phyloP scores from a whole-genome alignment of 2,113 vertebrate genomes.

The Varanus komodoensis region DNA sequence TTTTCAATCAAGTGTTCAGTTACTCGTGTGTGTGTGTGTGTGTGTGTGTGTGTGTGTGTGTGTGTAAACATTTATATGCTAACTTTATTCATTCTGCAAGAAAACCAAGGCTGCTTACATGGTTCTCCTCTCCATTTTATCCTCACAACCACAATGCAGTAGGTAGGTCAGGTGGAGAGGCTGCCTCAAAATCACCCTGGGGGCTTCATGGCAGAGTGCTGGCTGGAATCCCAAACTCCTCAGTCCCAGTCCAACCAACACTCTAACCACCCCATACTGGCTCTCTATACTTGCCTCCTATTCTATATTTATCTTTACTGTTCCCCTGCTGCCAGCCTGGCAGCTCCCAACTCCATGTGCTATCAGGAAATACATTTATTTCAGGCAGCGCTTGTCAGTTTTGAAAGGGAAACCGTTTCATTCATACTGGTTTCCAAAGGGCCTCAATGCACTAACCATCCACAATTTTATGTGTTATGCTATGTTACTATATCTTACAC shows the following conservation, averaged over 20 bases:
- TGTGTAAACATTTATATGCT: too few species aligned
- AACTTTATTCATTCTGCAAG: too few species aligned
- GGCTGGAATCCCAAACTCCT: too few species aligned
- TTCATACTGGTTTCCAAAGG: slow-evolving; percentile 52
- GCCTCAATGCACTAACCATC: slow-evolving; percentile 54
- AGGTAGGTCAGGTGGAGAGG: too few species aligned
- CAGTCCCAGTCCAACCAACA: too few species aligned
- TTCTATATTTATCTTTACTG: slow-evolving; percentile 37
- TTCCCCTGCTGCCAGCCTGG: slow-evolving; percentile 12
- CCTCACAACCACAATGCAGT: too few species aligned
- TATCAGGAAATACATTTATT: slow-evolving; percentile 61
- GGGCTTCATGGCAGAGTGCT: too few species aligned
- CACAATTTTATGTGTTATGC: slow-evolving; percentile 22
- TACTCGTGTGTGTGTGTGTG: too few species aligned
- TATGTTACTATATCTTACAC: slow-evolving; percentile 36
- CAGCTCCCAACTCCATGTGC: slow-evolving; percentile 25
- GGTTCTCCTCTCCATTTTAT: too few species aligned
- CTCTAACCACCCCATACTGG: too few species aligned
- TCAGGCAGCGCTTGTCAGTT: slow-evolving; percentile 46
- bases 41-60: accelerated
- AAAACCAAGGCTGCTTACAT: too few species aligned
- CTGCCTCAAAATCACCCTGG: too few species aligned
- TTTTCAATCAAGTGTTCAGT: slow-evolving; percentile 41
- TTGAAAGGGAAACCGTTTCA: slow-evolving; percentile 52
- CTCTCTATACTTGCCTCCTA: slow-evolving; percentile 45